Percentiles rank a stretch among this genome's conserved stretches.
Conservation (phyloP, 2,113 vertebrate species). For the Shinisaurus crocodilurus region DNA sequence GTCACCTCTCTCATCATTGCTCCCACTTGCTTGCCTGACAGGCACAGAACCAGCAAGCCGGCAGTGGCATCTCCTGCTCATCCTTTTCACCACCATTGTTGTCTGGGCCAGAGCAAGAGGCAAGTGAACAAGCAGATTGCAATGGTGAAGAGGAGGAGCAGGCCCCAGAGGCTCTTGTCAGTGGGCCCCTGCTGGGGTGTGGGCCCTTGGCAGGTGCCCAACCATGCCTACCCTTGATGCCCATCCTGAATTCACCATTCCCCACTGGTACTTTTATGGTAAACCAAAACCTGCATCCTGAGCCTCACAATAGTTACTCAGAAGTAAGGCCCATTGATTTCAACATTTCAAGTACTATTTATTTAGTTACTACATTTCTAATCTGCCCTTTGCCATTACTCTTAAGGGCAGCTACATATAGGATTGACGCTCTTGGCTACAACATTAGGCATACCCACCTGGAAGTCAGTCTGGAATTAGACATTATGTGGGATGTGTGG, state of each 20-base stretch:
- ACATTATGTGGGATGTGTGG: not conserved
- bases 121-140: too few species aligned
- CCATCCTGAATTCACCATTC: not conserved
- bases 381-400: not conserved
- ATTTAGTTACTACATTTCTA: not conserved
- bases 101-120: too few species aligned
- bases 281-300: not conserved
- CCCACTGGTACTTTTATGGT: not conserved
- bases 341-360: not conserved
- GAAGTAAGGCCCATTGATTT: not conserved
- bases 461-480: too few species aligned
- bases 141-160: too few species aligned
- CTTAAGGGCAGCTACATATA: not conserved
- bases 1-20: too few species aligned
- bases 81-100: too few species aligned
- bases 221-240: too few species aligned
- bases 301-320: constrained; percentile 15
- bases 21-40: too few species aligned
- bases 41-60: not conserved
- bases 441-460: not conserved
- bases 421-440: not conserved
- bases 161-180: too few species aligned
- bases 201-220: too few species aligned
- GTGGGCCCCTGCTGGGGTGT: too few species aligned
- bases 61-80: too few species aligned